Evolutionary conservation across 2,113 vertebrate genomes (phyloP).

Genomic region (Oncorhynchus kisutch): DNA sequence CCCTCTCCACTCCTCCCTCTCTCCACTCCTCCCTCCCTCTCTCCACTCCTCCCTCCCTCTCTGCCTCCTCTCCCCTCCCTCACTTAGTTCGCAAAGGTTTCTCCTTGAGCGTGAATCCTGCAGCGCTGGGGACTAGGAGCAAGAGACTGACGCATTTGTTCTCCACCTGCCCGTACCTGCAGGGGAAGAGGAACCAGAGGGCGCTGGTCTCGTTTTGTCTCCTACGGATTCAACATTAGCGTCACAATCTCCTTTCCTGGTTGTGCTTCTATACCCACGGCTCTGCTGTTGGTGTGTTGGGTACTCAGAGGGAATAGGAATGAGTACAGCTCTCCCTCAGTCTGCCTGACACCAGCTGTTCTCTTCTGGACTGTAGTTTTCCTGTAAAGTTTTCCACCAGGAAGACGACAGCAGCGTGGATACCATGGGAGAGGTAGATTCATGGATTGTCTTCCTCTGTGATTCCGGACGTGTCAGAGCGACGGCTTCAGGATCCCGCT

Average conservation of each 20-base stretch:
- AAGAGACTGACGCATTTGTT: conserved; percentile 71
- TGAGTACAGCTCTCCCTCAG: conserved; percentile 27
- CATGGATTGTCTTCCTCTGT: conserved; percentile 29
- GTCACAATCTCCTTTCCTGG: background rate
- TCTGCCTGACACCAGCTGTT: conserved; percentile 35
- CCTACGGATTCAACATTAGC: conserved; percentile 10
- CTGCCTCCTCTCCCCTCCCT: conserved; percentile 29
- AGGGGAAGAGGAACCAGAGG: conserved; percentile 39
- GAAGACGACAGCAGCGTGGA: background rate
- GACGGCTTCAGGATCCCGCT: conserved; percentile 10
- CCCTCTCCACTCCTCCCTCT: conserved; percentile 42
- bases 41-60: conserved; percentile 42
- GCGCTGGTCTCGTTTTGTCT: conserved; percentile 1
- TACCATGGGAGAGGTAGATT: conserved; percentile 25
- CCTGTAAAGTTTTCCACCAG: conserved; percentile 34
- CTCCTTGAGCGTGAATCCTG: conserved; percentile 69
- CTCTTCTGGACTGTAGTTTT: conserved; percentile 32
- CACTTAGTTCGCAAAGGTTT: conserved; percentile 44
- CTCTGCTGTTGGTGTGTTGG: conserved; percentile 4
- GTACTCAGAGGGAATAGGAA: conserved; percentile 54
- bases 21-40: conserved; percentile 42
- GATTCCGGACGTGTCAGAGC: conserved; percentile 27
- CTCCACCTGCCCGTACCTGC: conserved; percentile 75
- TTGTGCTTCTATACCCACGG: conserved; percentile 3
- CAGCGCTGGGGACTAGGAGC: conserved; percentile 46